phyloP scores from a whole-genome alignment of 2,797 vertebrate genomes.

The Tamandua tetradactyla region DNA sequence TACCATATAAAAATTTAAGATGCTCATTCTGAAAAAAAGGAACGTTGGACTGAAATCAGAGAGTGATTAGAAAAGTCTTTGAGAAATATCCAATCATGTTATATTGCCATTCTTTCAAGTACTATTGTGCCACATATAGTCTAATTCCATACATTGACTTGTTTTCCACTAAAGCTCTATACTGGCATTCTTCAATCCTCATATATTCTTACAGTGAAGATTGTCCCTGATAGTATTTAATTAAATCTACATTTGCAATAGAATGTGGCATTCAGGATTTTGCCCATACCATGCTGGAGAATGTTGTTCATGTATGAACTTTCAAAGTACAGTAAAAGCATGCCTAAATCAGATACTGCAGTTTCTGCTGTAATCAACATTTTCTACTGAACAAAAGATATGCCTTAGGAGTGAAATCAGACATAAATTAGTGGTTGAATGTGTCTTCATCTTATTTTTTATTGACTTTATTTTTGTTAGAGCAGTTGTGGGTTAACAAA shows the following conservation, averaged over 20 bases:
- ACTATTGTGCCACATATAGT: not conserved
- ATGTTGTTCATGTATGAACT: not conserved
- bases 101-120: not conserved
- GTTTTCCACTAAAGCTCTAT: not conserved
- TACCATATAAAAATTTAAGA: not conserved
- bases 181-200: constrained; percentile 19
- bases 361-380: constrained; percentile 24
- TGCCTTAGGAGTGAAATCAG: not conserved
- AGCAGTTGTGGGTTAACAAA: too few species aligned
- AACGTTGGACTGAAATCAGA: not conserved
- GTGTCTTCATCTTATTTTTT: not conserved
- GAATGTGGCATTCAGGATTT: not conserved
- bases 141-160: not conserved
- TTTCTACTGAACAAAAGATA: not conserved
- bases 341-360: not conserved
- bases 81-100: not conserved
- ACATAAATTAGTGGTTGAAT: not conserved
- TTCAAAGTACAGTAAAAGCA: constrained; percentile 39
- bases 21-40: not conserved
- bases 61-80: not conserved
- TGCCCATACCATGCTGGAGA: not conserved
- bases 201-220: not conserved
- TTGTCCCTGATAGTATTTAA: not conserved
- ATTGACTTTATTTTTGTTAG: too few species aligned
- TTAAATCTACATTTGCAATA: not conserved